Percentiles rank a stretch among this genome's conserved stretches.
Conservation (phyloP, 2,797 vertebrate species). For the Periparus ater region DNA sequence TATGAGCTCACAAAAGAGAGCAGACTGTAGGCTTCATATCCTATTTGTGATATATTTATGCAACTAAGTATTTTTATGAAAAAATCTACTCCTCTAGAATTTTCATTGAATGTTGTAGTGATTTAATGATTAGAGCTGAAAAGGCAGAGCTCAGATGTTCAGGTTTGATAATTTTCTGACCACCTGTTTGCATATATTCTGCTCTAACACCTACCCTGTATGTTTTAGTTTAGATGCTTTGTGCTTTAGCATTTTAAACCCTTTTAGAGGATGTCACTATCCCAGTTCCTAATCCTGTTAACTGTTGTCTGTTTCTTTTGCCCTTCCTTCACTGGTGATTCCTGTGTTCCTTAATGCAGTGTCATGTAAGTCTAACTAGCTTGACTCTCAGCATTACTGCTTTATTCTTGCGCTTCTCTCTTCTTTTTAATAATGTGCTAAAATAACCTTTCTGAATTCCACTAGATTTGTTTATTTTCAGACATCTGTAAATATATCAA, state of each 20-base stretch:
- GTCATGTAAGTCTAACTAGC: conserved; percentile 96
- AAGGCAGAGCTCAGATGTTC: neutral
- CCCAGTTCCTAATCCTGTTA: conserved; percentile 79
- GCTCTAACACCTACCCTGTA: conserved; percentile 36
- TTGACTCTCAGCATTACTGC: conserved; percentile 68
- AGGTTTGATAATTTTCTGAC: conserved; percentile 8
- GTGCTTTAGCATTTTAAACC: conserved; percentile 50
- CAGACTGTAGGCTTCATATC: neutral
- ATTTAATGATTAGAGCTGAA: neutral
- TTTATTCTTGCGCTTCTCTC: conserved; percentile 34
- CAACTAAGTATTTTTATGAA: neutral
- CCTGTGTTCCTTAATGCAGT: conserved; percentile 96
- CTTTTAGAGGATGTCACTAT: conserved; percentile 62
- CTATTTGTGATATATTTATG: neutral
- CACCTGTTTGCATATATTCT: conserved; percentile 65
- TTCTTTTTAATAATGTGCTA: conserved; percentile 8
- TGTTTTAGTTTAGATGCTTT: conserved; percentile 69
- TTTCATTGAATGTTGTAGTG: neutral
- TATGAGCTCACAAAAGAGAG: neutral
- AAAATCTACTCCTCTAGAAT: neutral
- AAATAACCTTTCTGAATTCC: neutral
- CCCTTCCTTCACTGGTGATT: conserved; percentile 86
- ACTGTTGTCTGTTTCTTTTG: conserved; percentile 83
- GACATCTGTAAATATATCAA: conserved; percentile 11
- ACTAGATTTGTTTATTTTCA: neutral